A percentile compares a stretch with the other conserved stretches of the same genome.
These are phyloP conservation scores for Amphiprion ocellaris DNA, from an alignment of 2,113 vertebrate genomes.

Conservation along the genomic window DNA sequence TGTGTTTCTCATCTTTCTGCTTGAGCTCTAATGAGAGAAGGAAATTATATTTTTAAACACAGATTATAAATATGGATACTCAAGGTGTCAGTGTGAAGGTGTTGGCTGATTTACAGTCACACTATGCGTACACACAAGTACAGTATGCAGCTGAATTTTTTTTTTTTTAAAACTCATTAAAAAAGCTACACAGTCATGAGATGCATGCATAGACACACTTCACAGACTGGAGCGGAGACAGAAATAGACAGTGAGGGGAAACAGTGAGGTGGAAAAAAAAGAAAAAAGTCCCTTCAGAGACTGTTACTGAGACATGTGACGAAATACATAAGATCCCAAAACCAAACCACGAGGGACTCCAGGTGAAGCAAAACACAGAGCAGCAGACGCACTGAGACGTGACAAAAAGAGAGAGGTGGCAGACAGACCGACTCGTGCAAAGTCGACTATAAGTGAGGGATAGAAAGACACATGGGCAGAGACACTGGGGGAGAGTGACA, in stretches of 20 bases:
- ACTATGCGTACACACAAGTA: not conserved
- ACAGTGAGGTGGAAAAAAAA: not conserved
- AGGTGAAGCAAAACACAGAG: slow-evolving; percentile 54
- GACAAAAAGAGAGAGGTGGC: slow-evolving; percentile 48
- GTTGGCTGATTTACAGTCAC: slow-evolving; percentile 33
- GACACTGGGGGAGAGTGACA: slow-evolving; percentile 62
- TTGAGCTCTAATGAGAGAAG: slow-evolving; percentile 35
- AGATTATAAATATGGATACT: slow-evolving; percentile 34
- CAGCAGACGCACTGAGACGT: slow-evolving; percentile 50
- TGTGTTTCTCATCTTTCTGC: slow-evolving; percentile 40
- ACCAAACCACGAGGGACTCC: slow-evolving; percentile 36
- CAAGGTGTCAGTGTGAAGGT: slow-evolving; percentile 2
- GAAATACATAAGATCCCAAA: slow-evolving; percentile 38
- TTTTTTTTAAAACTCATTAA: no score
- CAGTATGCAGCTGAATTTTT: not conserved
- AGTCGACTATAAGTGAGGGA: slow-evolving; percentile 38
- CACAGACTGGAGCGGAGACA: slow-evolving; percentile 22
- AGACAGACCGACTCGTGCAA: slow-evolving; percentile 53
- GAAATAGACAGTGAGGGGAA: slow-evolving; percentile 32
- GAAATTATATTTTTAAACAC: slow-evolving; percentile 62
- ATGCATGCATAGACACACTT: slow-evolving; percentile 8
- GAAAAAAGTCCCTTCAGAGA: slow-evolving; percentile 15
- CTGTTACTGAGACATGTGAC: slow-evolving; percentile 25
- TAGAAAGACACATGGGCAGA: slow-evolving; percentile 50
- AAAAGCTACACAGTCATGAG: slow-evolving; percentile 3